Evolutionary conservation across 2,888 invertebrate species (phyloP).

Genomic region (Lampropteryx suffumata): DNA sequence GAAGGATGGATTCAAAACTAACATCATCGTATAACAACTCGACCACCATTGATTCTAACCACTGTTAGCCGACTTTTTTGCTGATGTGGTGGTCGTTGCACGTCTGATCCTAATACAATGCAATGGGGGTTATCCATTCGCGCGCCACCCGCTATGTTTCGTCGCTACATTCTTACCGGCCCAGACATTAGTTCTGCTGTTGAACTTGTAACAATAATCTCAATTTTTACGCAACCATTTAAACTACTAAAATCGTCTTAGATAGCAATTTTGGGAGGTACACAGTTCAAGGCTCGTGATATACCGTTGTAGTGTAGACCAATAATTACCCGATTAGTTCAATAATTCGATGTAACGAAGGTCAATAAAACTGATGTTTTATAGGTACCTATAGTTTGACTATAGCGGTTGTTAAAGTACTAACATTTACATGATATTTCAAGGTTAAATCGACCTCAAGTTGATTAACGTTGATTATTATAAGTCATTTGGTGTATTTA

Average conservation of each 20-base stretch:
- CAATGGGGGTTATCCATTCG: conserved; percentile 45
- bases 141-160: conserved; percentile 10
- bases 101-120: too few species aligned
- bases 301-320: conserved; percentile 12
- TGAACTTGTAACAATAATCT: conserved; percentile 26
- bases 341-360: conserved; percentile 8
- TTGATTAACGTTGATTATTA: too few species aligned
- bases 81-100: too few species aligned
- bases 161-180: conserved; percentile 21
- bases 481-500: too few species aligned
- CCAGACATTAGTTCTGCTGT: conserved; percentile 25
- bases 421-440: too few species aligned
- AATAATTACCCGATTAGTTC: conserved; percentile 16
- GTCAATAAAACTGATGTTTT: conserved; percentile 16
- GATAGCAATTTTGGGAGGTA: conserved; percentile 27
- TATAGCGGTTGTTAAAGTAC: too few species aligned
- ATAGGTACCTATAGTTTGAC: too few species aligned
- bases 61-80: too few species aligned
- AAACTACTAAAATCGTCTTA: conserved; percentile 28
- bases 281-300: conserved; percentile 24
- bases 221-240: conserved; percentile 28
- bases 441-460: too few species aligned
- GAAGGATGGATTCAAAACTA: background rate
- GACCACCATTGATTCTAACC: too few species aligned
- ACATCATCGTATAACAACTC: too few species aligned